Evolutionary conservation across 2,797 vertebrate genomes (phyloP).

Genomic region (Pseudomugil tenellus): DNA sequence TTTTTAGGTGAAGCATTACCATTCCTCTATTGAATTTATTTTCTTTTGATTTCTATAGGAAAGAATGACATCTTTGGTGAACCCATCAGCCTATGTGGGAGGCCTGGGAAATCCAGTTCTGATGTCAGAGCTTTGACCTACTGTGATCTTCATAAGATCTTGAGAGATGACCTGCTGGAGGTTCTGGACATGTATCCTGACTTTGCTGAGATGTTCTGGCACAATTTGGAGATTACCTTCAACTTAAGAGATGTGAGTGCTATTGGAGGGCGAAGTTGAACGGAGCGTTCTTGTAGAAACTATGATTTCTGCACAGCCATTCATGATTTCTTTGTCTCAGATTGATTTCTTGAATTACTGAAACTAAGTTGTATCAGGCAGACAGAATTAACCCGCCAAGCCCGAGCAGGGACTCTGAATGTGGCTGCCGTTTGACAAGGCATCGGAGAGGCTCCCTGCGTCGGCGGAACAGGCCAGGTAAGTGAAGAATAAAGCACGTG

Average conservation of each 20-base stretch:
- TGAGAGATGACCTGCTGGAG: conserved; percentile 92
- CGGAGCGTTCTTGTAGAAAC: background rate
- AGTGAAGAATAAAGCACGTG: conserved; percentile 36
- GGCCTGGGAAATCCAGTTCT: conserved; percentile 92
- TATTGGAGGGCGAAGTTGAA: conserved; percentile 25
- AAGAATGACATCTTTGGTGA: conserved; percentile 99
- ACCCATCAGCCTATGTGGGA: conserved; percentile 88
- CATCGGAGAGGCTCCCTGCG: conserved; percentile 81
- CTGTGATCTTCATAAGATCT: conserved; percentile 97
- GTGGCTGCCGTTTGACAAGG: conserved; percentile 79
- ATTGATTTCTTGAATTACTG: conserved; percentile 72
- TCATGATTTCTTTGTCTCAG: background rate
- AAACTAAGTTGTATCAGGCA: conserved; percentile 90
- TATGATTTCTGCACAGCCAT: background rate
- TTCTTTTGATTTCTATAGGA: conserved; percentile 75
- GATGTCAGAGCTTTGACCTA: conserved; percentile 96
- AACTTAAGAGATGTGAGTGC: conserved; percentile 95
- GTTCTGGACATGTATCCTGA: conserved; percentile 98
- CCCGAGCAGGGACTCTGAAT: conserved; percentile 86
- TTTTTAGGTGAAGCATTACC: background rate
- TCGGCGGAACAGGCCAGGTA: conserved; percentile 87
- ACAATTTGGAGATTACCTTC: conserved; percentile 96
- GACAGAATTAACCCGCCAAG: conserved; percentile 89
- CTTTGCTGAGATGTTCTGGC: conserved; percentile 94
- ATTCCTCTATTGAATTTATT: background rate